A percentile compares a stretch with the other conserved stretches of the same genome.
Conservation (phyloP, 2,797 vertebrate genomes). For the Acomys russatus region DNA sequence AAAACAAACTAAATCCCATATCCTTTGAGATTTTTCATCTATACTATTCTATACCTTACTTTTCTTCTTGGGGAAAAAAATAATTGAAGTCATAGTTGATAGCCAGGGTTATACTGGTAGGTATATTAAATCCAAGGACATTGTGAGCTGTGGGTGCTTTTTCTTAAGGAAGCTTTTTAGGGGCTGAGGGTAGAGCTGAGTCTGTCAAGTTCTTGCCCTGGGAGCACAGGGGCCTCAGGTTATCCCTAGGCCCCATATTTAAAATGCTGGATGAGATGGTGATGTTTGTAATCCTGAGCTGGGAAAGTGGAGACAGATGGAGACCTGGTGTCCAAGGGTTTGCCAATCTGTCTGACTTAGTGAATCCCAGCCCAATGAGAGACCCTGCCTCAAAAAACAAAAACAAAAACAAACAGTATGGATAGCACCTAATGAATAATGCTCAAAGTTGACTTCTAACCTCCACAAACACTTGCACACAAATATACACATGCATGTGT, state of each 20-base stretch:
- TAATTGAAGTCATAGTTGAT: not conserved
- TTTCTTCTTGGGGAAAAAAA: not conserved
- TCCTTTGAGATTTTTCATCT: slow-evolving; percentile 12
- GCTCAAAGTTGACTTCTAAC: not conserved
- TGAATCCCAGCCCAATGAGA: not conserved
- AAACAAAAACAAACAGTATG: not conserved
- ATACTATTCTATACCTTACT: not conserved
- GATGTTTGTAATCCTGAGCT: not conserved
- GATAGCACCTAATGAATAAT: not conserved
- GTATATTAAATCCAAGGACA: not conserved
- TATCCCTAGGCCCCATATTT: not conserved
- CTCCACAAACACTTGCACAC: not conserved
- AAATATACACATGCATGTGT: not conserved
- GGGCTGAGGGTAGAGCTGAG: too few relatives aligned
- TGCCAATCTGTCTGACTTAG: not conserved
- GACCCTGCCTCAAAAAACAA: not conserved
- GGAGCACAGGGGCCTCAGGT: too few relatives aligned
- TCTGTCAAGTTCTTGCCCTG: not conserved
- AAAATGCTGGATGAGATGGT: not conserved
- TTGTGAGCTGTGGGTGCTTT: not conserved
- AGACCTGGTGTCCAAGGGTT: too few relatives aligned
- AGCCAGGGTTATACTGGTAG: not conserved
- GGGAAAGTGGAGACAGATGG: not conserved
- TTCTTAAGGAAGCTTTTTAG: not conserved
- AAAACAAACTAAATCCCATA: slow-evolving; percentile 42